phyloP scores from a whole-genome alignment of 2,888 invertebrate genomes.

The Seira ritae region DNA sequence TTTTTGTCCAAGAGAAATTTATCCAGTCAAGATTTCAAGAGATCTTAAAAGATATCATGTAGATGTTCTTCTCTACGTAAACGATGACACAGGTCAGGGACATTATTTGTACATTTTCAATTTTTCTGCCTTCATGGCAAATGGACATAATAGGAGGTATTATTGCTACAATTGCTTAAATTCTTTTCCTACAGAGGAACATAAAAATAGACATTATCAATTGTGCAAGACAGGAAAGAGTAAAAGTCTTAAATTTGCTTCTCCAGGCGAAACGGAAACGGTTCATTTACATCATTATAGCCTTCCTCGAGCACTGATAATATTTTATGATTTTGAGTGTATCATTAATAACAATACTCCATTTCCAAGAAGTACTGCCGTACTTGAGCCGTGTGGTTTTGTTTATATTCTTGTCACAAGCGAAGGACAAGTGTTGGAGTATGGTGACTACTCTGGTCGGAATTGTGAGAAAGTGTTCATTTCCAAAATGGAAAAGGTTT shows the following conservation, averaged over 20 bases:
- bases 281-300: constrained; percentile 8
- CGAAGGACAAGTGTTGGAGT: constrained; percentile 18
- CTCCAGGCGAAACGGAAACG: background rate
- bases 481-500: constrained; percentile 22
- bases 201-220: constrained; percentile 2
- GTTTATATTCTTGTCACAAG: background rate
- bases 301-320: constrained; percentile 1
- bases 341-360: background rate
- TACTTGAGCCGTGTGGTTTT: constrained; percentile 27
- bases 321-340: constrained; percentile 40
- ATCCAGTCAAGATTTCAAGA: constrained; percentile 1
- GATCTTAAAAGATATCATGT: constrained; percentile 19
- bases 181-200: background rate
- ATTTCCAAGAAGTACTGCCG: background rate
- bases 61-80: background rate
- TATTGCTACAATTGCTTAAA: constrained; percentile 25
- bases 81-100: background rate
- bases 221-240: constrained; percentile 20
- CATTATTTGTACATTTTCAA: constrained; percentile 27
- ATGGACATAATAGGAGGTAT: background rate
- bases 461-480: constrained; percentile 6
- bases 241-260: constrained; percentile 18
- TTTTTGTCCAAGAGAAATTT: background rate
- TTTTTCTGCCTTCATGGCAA: constrained; percentile 23
- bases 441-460: background rate